Base-by-base conservation (phyloP, 1,140 invertebrate species). In the Sitophilus oryzae region DNA sequence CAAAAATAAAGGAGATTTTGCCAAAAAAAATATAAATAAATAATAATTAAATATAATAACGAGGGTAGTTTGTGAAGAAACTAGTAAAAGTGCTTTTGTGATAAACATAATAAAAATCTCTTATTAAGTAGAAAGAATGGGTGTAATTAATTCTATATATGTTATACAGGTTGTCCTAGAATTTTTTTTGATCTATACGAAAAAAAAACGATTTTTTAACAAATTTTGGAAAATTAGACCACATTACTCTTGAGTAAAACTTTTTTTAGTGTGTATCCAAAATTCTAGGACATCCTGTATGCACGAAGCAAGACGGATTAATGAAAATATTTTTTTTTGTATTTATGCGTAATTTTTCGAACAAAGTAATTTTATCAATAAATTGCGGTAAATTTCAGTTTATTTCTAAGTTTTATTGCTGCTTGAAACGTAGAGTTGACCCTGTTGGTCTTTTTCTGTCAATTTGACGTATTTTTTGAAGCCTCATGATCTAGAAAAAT, bases 31-130 rank as follows among this genome's bases (percentile, higher is more conserved):
- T n/a, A n/a, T n/a, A n/a, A n/a, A n/a, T n/a, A n/a, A n/a, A n/a
- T n/a, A n/a, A n/a, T n/a, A n/a, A n/a, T n/a, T n/a, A n/a, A n/a
- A n/a, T n/a, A n/a, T n/a, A n/a, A n/a, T n/a, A 35, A 48, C 25
- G 19, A 19, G 20, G 20, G 22, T 56, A 49, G 46, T 49, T 51
- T 60, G 57, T 44, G 47, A 55, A 43, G 44, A 23, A 49, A 53
- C 22, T 40, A 50, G 45, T 61, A 36, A 58, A 49, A 53, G 55
- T 57, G 59, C 59, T 61, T 60, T 61, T 61, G 59, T 61, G 59
- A 61, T 61, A 61, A 61, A 58, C 51, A 40, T 53, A 53, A 61
- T 30, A 30, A 30, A 30, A 30, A 30, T 30, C 25, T 30, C 25
- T 30, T 30, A 6, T 6, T n/a, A n/a, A n/a, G n/a, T n/a, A n/a